Base-by-base conservation (phyloP, 2,797 vertebrate species). In the Gymnothorax reevesii region DNA sequence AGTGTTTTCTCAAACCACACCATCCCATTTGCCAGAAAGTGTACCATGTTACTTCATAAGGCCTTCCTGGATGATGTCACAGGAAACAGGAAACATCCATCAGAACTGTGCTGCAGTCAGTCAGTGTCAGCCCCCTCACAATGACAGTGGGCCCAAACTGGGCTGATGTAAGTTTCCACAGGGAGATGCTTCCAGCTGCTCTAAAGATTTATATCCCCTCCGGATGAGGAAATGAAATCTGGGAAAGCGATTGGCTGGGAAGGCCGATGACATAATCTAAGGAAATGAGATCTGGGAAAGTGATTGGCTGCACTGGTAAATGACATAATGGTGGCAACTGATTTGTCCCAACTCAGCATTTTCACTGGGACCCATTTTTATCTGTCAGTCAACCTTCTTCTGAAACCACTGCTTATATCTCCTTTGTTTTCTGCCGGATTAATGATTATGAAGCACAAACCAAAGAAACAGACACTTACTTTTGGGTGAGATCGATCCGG, bases 31-130 rank as follows among this genome's bases (percentile, higher is more conserved):
- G 5, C 20, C 15, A 22, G 22, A 22, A 22, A 22, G 20, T 89
- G 69, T 88, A 86, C 84, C 91, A 90, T 88, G 90, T 90, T 91
- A 92, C 94, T 92, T 92, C 88, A 87, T 83, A 86, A 89, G 92
- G 91, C 92, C 91, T 94, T 95, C 94, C 93, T 93, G 92, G 86
- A 95, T 95, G 93, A 95, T 92, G 92, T 95, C 94, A 96, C 89
- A 85, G 93, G 94, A 95, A 94, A 96, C 89, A 85, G 93, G 94
- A 95, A 94, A 92, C 92, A 94, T 94, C 93, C 90, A 92, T 95
- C 93, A 92, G 90, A 94, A 87, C 69, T 59, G 33, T 57, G 27
- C 88, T 89, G 85, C 84, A 82, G 88, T 82, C 83, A 88, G 88
- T 82, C 83, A 88, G 87, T 89, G 22, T 54, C 8, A 79, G 49